A percentile compares a stretch with the other conserved stretches of the same genome.
Evolutionary conservation across 1,140 invertebrate species (phyloP).

Genomic region (Brachionus sp.): DNA sequence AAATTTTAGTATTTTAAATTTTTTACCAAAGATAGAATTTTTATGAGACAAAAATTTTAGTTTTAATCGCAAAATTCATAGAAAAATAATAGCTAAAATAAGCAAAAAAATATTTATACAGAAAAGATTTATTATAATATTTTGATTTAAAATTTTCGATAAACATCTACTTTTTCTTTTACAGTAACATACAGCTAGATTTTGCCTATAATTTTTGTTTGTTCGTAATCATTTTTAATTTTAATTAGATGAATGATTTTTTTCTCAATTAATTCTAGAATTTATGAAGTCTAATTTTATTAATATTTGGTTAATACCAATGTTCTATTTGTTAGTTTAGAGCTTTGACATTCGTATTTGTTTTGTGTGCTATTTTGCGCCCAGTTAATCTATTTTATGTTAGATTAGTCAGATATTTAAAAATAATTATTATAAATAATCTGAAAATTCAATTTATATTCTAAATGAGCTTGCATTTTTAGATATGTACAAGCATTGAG

Average conservation of each 20-base stretch:
- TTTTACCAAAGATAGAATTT: too few species aligned
- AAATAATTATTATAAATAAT: not conserved
- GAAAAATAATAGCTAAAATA: not conserved
- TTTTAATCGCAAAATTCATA: too few species aligned
- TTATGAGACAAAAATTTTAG: not conserved
- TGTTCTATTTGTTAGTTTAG: not conserved
- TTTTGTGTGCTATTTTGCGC: not conserved
- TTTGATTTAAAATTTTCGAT: too few species aligned
- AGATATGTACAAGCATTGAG: not conserved
- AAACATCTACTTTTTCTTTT: too few species aligned
- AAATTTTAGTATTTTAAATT: not conserved
- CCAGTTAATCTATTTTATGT: not conserved
- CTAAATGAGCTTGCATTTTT: not conserved
- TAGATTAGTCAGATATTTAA: not conserved
- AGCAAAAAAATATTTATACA: not conserved
- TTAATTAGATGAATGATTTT: not conserved
- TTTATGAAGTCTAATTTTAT: not conserved
- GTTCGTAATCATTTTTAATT: not conserved
- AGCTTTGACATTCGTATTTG: not conserved
- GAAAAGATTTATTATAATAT: not conserved
- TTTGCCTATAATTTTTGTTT: not conserved
- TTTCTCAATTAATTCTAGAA: not conserved
- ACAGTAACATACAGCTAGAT: not conserved
- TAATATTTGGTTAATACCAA: not conserved
- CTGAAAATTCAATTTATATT: not conserved